Evolutionary conservation across 2,888 invertebrate species (phyloP), one percentile per base, ranked within the genome.

Genomic region (Kuschelorhynchus macadamiae): DNA sequence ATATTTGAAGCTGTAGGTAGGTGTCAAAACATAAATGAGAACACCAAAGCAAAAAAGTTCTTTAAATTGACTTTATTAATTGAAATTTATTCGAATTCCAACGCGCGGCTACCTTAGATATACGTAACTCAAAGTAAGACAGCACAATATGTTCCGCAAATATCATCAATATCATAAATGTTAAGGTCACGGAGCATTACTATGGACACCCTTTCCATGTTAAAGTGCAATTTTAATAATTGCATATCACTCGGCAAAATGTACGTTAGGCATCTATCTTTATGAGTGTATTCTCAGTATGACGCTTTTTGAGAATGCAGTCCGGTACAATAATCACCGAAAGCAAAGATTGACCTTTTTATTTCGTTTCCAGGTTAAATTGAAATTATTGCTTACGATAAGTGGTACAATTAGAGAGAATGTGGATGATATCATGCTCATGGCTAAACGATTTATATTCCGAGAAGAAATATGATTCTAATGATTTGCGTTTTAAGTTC

Each of bases 141-240:
- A 36, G 25, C 3, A 42, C 33, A 60, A 11, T 30, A 49, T 41
- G 18, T 17, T 21, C 39, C 49, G 14, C 47, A 33, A n/a, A 60
- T 21, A 60, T 39, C 50, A 39, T 42, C 32, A 64, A 57, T 64
- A 14, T 20, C 17, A 57, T 53, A 62, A 67, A 67, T 67, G 67
- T 47, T 67, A 62, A 67, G 67, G 67, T 67, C 67, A 62, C 36
- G 41, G 9, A 9, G 44, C 46, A 33, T 67, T 62, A 67, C 49
- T 67, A 67, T 67, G 68, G 68, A 68, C 68, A 64, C 68, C 68
- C 68, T 64, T 68, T 60, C 39, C 63, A 36, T 68, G 62, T 62
- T 49, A 36, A 52, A 18, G 32, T 62, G 52, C 53, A 62, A 62
- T 62, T 52, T 62, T 17, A 60, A 60, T 60, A 60, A 60, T 61